phyloP scores from a whole-genome alignment of 2,797 vertebrate genomes.

The Lutra lutra region DNA sequence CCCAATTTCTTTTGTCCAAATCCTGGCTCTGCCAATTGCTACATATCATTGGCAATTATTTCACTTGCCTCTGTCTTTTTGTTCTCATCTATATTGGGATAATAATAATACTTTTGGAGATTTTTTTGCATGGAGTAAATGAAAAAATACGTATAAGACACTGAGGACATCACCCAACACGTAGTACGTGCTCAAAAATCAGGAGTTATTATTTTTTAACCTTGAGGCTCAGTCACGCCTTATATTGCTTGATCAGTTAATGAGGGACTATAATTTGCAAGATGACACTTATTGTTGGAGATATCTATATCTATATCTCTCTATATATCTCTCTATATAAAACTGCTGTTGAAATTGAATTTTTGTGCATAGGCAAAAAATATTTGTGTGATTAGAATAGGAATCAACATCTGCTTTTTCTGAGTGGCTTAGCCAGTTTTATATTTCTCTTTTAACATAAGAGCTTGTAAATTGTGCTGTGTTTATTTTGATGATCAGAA shows the following conservation, averaged over 20 bases:
- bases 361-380: background rate
- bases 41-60: background rate
- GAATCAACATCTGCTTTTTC: background rate
- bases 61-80: background rate
- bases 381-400: background rate
- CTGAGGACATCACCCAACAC: background rate
- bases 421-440: background rate
- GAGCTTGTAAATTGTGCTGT: background rate
- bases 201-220: constrained; percentile 3
- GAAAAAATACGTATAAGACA: background rate
- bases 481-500: constrained; percentile 4
- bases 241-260: background rate
- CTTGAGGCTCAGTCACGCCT: background rate
- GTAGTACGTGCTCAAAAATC: background rate
- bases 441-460: background rate
- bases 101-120: background rate
- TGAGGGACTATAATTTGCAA: background rate
- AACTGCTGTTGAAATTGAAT: background rate
- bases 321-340: background rate
- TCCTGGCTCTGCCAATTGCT: background rate
- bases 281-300: background rate
- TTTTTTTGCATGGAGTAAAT: background rate
- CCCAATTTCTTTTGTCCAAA: background rate
- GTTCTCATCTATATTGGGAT: background rate
- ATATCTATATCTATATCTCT: background rate